A percentile compares a stretch with the other conserved stretches of the same genome.
phyloP scores from a whole-genome alignment of 1,140 invertebrate species.

The Zeugodacus cucurbitae region DNA sequence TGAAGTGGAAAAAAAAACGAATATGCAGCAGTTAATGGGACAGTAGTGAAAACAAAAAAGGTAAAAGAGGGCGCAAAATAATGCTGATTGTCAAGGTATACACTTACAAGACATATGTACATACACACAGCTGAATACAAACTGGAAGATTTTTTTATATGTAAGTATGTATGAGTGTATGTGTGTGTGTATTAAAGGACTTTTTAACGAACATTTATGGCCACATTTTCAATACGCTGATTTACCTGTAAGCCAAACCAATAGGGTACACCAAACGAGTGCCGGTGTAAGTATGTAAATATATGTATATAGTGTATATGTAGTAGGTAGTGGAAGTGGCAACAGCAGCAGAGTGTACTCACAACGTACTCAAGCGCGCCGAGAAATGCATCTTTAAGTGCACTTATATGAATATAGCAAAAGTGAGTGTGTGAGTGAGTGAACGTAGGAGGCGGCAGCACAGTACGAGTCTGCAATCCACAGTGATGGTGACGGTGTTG shows the following conservation, averaged over 20 bases:
- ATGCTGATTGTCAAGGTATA: not conserved
- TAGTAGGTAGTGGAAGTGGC: not conserved
- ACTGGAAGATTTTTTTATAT: not conserved
- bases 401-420: conserved; percentile 21
- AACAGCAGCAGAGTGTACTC: not conserved
- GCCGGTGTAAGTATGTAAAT: too few relatives aligned
- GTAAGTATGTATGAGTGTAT: not conserved
- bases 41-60: not conserved
- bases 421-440: not conserved
- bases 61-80: not conserved
- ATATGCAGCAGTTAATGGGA: conserved; percentile 16
- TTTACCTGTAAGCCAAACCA: conserved; percentile 32
- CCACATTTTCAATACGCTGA: not conserved
- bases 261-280: not conserved
- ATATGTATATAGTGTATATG: not conserved
- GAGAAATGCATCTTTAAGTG: conserved; percentile 38
- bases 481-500: not conserved
- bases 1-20: not conserved
- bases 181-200: not conserved
- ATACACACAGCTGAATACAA: not conserved
- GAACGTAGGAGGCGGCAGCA: conserved; percentile 1
- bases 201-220: conserved; percentile 23
- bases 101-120: too few relatives aligned
- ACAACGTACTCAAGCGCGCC: not conserved
- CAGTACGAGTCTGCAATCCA: not conserved